Evolutionary conservation across 2,797 vertebrate species (phyloP).

Genomic region (Alectoris magna): DNA sequence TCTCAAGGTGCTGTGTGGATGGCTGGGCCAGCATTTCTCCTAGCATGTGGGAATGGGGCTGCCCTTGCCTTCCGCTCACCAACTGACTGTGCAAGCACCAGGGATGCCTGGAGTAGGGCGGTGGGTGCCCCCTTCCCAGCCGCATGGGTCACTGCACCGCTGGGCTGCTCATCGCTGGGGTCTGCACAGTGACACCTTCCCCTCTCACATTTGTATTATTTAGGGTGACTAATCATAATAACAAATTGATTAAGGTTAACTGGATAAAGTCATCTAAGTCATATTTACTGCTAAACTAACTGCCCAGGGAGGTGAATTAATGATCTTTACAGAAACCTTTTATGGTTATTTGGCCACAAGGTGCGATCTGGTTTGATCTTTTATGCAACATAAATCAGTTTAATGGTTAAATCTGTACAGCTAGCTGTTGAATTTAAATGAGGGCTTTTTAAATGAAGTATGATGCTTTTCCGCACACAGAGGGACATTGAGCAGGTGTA

Average conservation of each 20-base stretch:
- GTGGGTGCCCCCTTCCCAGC: not conserved
- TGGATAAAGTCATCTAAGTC: conserved; percentile 74
- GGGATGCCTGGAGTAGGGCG: not conserved
- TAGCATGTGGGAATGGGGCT: not conserved
- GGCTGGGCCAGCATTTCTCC: not conserved
- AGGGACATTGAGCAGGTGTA: conserved; percentile 75
- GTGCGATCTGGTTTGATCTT: conserved; percentile 76
- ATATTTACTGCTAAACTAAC: conserved; percentile 78
- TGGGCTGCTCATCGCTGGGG: not conserved
- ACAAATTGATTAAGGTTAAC: conserved; percentile 79
- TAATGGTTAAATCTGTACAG: conserved; percentile 76
- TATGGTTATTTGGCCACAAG: conserved; percentile 78
- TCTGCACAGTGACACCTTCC: conserved; percentile 29
- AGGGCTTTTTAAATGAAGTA: conserved; percentile 75
- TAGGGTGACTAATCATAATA: conserved; percentile 74
- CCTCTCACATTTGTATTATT: conserved; percentile 60
- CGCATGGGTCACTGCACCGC: conserved; percentile 12
- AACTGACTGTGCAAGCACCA: not conserved
- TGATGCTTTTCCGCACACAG: conserved; percentile 58
- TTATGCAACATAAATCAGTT: conserved; percentile 78
- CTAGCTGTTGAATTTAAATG: conserved; percentile 77
- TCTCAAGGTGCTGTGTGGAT: not conserved
- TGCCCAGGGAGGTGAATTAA: conserved; percentile 78
- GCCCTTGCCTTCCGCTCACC: not conserved
- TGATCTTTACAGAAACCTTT: conserved; percentile 78